Evolutionary conservation across 2,888 invertebrate species (phyloP), one percentile per base, ranked within the genome.

Genomic region (Parnassius orleans): DNA sequence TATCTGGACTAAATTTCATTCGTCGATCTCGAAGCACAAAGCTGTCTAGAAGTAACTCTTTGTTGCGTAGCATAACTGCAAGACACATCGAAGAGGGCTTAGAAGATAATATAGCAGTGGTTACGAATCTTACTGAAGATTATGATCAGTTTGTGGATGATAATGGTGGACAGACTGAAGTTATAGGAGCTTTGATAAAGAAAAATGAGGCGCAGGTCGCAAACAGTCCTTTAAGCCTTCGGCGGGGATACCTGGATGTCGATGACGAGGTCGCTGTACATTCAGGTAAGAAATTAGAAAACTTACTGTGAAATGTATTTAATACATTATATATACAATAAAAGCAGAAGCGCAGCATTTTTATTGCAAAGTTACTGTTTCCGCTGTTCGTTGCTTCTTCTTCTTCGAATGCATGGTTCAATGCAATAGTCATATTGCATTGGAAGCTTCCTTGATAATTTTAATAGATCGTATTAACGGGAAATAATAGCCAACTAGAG

Each of bases 11-110:
- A 43, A 94, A 93, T 75, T 94, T 95, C 70, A 95, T 95, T 72
- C 91, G 95, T 11, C 90, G 95, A 62, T 95, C 95, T 7, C 94
- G 95, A 73, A 95, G 95, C 69, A 95, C 95, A 1, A 95, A 95
- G 78, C 78, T 95, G 55, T 94, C 94, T 1, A 91, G 95, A 64
- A 95, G 94, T 72, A 94, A 94, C 73, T 94, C 94, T 2, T 78
- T 94, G 65, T 76, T 94, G 11, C 91, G 94, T 66, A 93, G 93
- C 70, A 92, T 93, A 68, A 92, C 93, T 57, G 83, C 92, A 41
- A 88, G 86, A 69, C 82, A 89, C 69, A 88, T 91, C 19, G 91
- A 92, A 72, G 91, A 87, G 67, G 90, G 88, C 2, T 75, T 86
- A 57, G 90, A 87, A 63, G 90, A 88, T 63, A 82, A 79, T 64